Percentiles rank a stretch among this genome's conserved stretches.
These are phyloP conservation scores for Pteronura brasiliensis DNA, from an alignment of 2,113 vertebrate species.

Conservation along the genomic window DNA sequence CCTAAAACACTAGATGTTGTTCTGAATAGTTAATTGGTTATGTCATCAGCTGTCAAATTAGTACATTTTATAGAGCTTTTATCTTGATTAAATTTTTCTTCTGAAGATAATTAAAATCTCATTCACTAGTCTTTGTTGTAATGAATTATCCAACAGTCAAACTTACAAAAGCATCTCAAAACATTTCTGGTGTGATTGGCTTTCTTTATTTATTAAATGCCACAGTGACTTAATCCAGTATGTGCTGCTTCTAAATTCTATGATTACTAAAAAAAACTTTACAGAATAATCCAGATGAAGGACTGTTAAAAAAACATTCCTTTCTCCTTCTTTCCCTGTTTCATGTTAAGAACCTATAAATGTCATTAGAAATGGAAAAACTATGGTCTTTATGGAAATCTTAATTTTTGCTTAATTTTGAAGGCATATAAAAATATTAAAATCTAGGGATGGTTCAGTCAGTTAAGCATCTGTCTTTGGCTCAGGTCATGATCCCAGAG, in stretches of 20 bases:
- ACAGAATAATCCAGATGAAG: background rate
- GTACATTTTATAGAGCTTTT: conserved; percentile 51
- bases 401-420: conserved; percentile 21
- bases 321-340: background rate
- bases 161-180: conserved; percentile 54
- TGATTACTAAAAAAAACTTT: background rate
- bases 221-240: background rate
- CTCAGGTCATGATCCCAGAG: background rate
- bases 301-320: background rate
- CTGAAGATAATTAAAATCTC: conserved; percentile 59
- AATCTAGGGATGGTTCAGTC: background rate
- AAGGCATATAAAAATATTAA: background rate
- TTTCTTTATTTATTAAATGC: conserved; percentile 53
- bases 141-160: conserved; percentile 62
- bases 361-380: background rate
- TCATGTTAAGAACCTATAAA: background rate
- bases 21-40: conserved; percentile 65
- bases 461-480: background rate
- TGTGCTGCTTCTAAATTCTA: background rate
- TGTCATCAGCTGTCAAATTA: conserved; percentile 69
- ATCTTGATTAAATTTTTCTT: conserved; percentile 70
- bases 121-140: conserved; percentile 52
- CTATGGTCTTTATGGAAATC: background rate
- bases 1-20: conserved; percentile 45
- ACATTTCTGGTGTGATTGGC: conserved; percentile 20